A percentile compares a stretch with the other conserved stretches of the same genome.
Evolutionary conservation across 2,888 invertebrate genomes (phyloP).

Genomic region (Leptarthrus brevirostris): DNA sequence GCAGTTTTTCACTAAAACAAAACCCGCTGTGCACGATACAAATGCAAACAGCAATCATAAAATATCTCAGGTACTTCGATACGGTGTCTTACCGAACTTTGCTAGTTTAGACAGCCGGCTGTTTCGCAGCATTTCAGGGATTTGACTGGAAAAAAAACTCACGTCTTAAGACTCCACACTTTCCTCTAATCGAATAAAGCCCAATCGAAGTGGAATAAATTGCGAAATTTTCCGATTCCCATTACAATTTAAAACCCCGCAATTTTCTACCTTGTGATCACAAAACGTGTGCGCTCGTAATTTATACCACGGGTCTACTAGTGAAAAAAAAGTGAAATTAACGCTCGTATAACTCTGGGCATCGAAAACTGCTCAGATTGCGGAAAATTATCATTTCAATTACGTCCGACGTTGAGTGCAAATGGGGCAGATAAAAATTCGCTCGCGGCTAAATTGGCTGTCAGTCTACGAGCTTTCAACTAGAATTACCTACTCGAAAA

Average conservation of each 20-base stretch:
- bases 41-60: no score
- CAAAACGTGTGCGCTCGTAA: constrained; percentile 26
- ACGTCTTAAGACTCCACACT: not conserved
- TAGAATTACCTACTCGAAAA: not conserved
- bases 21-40: constrained; percentile 13
- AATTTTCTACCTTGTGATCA: constrained; percentile 34
- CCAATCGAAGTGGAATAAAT: constrained; percentile 18
- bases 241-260: constrained; percentile 3
- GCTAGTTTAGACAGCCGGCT: not conserved
- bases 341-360: not conserved
- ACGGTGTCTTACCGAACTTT: constrained; percentile 21
- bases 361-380: constrained; percentile 21
- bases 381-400: constrained; percentile 32
- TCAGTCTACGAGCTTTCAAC: constrained; percentile 1
- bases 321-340: constrained; percentile 3
- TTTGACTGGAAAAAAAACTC: not conserved
- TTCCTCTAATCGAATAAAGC: not conserved
- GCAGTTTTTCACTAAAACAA: constrained; percentile 15
- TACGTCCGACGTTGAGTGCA: not conserved
- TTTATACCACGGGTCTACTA: not conserved
- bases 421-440: not conserved
- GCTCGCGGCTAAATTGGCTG: not conserved
- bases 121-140: not conserved
- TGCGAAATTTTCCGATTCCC: constrained; percentile 32
- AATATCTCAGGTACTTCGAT: not conserved